These are phyloP conservation scores for Clarias laeviceps DNA, from an alignment of 2,797 vertebrate genomes.

Conservation along the genomic window DNA sequence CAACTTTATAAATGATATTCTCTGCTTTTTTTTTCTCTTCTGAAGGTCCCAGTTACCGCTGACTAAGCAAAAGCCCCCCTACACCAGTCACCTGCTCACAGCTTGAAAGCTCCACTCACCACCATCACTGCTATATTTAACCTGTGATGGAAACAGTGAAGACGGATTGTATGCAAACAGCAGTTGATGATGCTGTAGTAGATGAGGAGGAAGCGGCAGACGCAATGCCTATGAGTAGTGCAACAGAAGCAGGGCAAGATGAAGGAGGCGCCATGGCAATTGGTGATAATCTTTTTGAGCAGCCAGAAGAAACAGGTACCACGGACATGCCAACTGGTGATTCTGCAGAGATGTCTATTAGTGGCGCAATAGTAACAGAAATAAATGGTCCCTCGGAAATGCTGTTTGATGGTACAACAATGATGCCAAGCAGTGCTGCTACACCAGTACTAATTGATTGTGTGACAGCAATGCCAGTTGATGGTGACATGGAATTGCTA, in stretches of 20 bases:
- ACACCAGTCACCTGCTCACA: neutral
- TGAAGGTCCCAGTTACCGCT: slow-evolving; percentile 25
- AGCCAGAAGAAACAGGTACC: neutral
- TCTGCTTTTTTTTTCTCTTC: slow-evolving; percentile 23
- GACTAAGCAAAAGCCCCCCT: slow-evolving; percentile 27
- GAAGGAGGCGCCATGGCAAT: slow-evolving; percentile 17
- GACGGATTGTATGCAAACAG: slow-evolving; percentile 19
- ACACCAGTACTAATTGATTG: slow-evolving; percentile 32
- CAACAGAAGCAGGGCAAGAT: neutral
- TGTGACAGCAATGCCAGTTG: neutral
- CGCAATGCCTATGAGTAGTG: neutral
- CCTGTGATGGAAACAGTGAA: slow-evolving; percentile 43
- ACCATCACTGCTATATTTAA: neutral
- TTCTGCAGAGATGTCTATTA: neutral
- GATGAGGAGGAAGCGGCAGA: neutral
- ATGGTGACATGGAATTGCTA: neutral
- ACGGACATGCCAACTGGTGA: neutral
- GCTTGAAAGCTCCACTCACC: neutral
- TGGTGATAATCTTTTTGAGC: neutral
- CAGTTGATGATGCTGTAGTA: neutral
- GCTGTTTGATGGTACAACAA: no score
- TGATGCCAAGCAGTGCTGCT: slow-evolving; percentile 15
- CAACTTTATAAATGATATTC: slow-evolving; percentile 36
- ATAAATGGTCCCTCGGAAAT: neutral
- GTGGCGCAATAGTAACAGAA: neutral